phyloP scores from a whole-genome alignment of 2,888 invertebrate species.

The Chorisops tibialis region DNA sequence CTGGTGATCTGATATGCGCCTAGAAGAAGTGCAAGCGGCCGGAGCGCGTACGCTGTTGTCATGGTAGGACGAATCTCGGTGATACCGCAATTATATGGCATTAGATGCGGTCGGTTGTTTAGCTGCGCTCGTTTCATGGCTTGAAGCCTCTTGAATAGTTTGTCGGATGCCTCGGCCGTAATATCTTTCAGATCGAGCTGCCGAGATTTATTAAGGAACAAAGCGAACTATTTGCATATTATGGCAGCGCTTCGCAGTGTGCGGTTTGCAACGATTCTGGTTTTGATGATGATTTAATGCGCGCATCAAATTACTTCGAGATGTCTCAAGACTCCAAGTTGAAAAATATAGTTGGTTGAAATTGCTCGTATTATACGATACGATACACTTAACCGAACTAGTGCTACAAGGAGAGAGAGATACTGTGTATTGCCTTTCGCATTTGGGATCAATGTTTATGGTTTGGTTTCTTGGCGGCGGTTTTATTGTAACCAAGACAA shows the following conservation, averaged over 20 bases:
- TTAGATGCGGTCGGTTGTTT: constrained; percentile 16
- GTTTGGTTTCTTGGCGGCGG: background rate
- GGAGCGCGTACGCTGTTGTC: background rate
- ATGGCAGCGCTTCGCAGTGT: background rate
- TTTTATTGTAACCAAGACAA: constrained; percentile 5
- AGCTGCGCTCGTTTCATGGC: constrained; percentile 6
- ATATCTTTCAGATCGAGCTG: constrained; percentile 1
- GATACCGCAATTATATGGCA: constrained; percentile 16
- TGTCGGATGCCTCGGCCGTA: constrained; percentile 16
- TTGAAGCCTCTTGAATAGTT: background rate
- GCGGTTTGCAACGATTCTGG: constrained; percentile 17
- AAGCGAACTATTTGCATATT: background rate
- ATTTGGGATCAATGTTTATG: background rate
- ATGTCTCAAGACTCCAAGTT: constrained; percentile 26
- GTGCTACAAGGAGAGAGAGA: background rate
- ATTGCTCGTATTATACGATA: background rate
- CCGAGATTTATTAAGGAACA: constrained; percentile 18
- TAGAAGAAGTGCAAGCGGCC: no score
- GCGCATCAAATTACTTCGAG: constrained; percentile 20
- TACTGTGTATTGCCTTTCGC: background rate
- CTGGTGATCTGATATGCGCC: no score
- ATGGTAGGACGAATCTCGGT: constrained; percentile 5
- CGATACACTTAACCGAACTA: background rate
- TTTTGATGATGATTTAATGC: constrained; percentile 27
- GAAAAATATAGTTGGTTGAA: constrained; percentile 11